Conservation (phyloP, 2,113 vertebrate species). For the Todiramphus saurophagus region DNA sequence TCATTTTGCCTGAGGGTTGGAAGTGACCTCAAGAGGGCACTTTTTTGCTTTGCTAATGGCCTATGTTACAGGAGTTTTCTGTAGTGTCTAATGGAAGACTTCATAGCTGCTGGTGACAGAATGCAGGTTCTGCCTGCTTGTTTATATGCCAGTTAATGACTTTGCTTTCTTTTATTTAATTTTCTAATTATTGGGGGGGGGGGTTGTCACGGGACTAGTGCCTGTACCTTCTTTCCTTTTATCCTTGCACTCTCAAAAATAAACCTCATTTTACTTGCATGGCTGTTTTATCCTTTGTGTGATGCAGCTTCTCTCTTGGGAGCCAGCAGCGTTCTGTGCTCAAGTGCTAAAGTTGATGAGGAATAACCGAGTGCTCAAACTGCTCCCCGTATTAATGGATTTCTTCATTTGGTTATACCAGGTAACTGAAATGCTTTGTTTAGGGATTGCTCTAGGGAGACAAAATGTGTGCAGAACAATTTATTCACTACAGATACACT, state of each 20-base stretch:
- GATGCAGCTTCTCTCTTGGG: neutral
- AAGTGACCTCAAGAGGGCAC: conserved; percentile 28
- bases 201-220: neutral
- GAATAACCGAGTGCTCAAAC: neutral
- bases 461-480: neutral
- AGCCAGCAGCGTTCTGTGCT: neutral
- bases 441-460: neutral
- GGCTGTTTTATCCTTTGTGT: neutral
- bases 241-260: neutral
- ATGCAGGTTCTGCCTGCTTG: neutral
- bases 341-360: neutral
- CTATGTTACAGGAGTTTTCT: neutral
- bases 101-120: neutral
- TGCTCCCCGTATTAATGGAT: neutral
- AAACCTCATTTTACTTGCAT: neutral
- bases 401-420: neutral
- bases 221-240: neutral
- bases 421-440: neutral
- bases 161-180: neutral
- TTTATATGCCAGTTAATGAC: neutral
- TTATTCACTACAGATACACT: neutral
- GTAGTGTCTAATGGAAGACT: neutral
- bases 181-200: neutral
- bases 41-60: neutral
- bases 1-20: neutral